These are phyloP conservation scores for Pygocentrus nattereri DNA, from an alignment of 2,797 vertebrate genomes.

Conservation along the genomic window DNA sequence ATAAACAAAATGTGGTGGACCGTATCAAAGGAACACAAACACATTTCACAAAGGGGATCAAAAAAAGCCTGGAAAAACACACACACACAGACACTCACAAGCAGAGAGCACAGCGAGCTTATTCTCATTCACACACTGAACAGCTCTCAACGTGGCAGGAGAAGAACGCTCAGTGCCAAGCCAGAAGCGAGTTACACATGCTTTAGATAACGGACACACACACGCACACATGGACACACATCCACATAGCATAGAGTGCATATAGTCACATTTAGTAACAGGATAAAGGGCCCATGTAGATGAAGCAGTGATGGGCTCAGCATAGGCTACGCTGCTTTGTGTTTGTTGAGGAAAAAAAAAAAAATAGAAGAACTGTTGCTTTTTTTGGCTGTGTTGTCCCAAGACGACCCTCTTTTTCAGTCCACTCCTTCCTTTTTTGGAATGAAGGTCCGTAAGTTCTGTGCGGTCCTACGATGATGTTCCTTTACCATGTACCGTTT, in stretches of 20 bases:
- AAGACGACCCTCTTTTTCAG: slow-evolving; percentile 62
- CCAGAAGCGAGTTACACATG: slow-evolving; percentile 76
- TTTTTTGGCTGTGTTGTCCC: slow-evolving; percentile 70
- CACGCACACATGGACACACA: slow-evolving; percentile 60
- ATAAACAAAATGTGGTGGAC: slow-evolving; percentile 46
- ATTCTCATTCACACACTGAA: slow-evolving; percentile 72
- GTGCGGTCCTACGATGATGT: slow-evolving; percentile 51
- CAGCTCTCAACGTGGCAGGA: slow-evolving; percentile 68
- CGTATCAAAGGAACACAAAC: slow-evolving; percentile 51
- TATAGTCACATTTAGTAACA: slow-evolving; percentile 78
- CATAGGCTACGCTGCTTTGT: slow-evolving; percentile 61
- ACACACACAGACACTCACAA: slow-evolving; percentile 59
- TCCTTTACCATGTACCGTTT: slow-evolving; percentile 73
- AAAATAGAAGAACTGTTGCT: slow-evolving; percentile 54
- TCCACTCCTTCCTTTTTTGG: slow-evolving; percentile 39
- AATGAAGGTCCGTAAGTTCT: slow-evolving; percentile 61
- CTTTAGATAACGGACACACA: slow-evolving; percentile 70
- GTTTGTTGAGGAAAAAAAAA: slow-evolving; percentile 54
- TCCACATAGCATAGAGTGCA: slow-evolving; percentile 82
- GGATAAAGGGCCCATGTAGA: slow-evolving; percentile 68
- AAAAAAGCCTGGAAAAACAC: slow-evolving; percentile 42
- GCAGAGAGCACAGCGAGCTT: slow-evolving; percentile 57
- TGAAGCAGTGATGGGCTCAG: slow-evolving; percentile 71
- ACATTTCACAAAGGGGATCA: slow-evolving; percentile 47
- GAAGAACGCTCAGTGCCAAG: slow-evolving; percentile 69